Evolutionary conservation across 2,888 invertebrate species (phyloP).

Genomic region (Patella caerulea): DNA sequence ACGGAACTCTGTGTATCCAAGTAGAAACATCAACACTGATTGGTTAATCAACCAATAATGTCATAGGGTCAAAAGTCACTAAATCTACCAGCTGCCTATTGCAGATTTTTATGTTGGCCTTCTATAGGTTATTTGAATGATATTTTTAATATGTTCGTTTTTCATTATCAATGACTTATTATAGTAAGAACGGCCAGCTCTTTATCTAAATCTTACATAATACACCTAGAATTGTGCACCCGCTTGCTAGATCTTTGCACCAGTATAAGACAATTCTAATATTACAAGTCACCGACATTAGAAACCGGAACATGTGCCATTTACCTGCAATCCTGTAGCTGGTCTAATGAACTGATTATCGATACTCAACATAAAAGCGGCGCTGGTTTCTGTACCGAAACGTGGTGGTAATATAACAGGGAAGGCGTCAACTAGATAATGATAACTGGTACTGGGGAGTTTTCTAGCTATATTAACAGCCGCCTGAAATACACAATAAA

Average conservation of each 20-base stretch:
- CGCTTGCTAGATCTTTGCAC: neutral
- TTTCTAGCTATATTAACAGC: conserved; percentile 34
- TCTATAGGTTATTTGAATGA: too few relatives aligned
- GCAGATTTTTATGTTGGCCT: neutral
- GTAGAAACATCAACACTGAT: too few relatives aligned
- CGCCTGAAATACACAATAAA: conserved; percentile 25
- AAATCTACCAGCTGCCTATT: neutral
- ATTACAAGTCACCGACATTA: neutral
- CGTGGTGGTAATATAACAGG: conserved; percentile 41
- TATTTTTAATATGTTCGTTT: too few relatives aligned
- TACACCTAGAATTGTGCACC: neutral
- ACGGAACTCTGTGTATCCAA: too few relatives aligned
- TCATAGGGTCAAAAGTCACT: too few relatives aligned
- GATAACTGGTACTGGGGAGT: conserved; percentile 31
- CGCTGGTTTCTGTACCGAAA: conserved; percentile 44
- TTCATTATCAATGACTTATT: too few relatives aligned
- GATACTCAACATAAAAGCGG: conserved; percentile 45
- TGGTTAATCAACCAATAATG: too few relatives aligned
- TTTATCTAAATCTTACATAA: too few relatives aligned
- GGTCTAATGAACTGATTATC: conserved; percentile 38
- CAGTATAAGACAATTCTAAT: neutral
- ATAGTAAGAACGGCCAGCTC: too few relatives aligned
- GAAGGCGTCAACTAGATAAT: conserved; percentile 43
- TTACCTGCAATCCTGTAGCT: conserved; percentile 39
- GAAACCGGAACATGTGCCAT: neutral